Conservation (phyloP, 1,140 invertebrate genomes). For the Lepidurus arcticus region DNA sequence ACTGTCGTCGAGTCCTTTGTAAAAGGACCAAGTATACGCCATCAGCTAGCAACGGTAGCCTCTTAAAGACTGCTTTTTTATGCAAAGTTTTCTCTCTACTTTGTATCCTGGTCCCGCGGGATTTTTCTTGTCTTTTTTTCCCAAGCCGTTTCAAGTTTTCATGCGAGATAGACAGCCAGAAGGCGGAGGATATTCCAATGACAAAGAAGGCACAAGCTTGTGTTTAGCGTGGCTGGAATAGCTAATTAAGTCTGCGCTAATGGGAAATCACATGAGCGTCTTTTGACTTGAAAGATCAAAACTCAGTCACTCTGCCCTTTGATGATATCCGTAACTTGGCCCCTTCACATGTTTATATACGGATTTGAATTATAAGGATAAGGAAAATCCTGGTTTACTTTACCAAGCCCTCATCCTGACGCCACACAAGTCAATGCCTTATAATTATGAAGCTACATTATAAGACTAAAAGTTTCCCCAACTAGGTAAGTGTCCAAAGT, state of each 20-base stretch:
- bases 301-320: no score
- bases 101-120: not conserved
- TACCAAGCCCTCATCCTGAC: no score
- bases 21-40: not conserved
- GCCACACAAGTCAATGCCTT: no score
- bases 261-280: not conserved
- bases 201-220: not conserved
- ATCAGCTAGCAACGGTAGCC: constrained; percentile 3
- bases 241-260: not conserved
- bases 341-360: no score
- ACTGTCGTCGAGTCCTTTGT: not conserved
- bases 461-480: no score
- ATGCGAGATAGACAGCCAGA: not conserved
- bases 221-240: not conserved
- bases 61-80: constrained; percentile 6
- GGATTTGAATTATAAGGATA: no score
- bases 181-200: not conserved
- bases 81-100: not conserved
- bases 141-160: not conserved
- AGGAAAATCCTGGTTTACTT: no score
- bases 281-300: not conserved
- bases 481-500: no score
- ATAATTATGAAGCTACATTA: no score
- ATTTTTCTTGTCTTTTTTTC: not conserved
- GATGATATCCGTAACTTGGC: no score